phyloP scores from a whole-genome alignment of 2,797 vertebrate genomes.

The Acestrorhynchus altus region DNA sequence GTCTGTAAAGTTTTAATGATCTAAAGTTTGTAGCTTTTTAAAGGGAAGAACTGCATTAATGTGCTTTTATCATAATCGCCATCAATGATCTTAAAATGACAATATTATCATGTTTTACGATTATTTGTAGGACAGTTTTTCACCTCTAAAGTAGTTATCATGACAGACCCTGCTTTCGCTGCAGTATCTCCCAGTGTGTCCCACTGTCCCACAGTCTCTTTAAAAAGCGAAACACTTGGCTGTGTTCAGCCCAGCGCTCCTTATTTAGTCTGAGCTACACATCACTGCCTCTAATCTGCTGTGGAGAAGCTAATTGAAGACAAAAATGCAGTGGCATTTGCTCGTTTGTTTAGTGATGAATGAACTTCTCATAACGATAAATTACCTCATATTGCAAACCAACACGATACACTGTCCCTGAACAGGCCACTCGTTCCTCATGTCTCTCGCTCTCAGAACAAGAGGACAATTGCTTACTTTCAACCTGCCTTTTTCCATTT shows the following conservation, averaged over 20 bases:
- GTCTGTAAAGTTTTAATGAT: no score
- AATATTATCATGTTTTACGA: no score
- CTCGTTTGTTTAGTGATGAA: slow-evolving; percentile 27
- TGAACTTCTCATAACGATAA: slow-evolving; percentile 20
- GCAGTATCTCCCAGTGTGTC: no score
- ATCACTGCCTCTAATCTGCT: background rate
- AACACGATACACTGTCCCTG: slow-evolving; percentile 10
- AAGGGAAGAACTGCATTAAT: no score
- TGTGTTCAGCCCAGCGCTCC: background rate
- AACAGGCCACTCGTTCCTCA: background rate
- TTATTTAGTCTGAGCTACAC: background rate
- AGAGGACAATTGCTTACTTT: slow-evolving; percentile 11
- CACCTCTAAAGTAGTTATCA: no score
- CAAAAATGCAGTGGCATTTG: background rate
- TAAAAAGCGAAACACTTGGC: background rate
- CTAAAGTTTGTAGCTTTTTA: no score
- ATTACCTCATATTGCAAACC: slow-evolving; percentile 22
- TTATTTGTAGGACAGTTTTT: no score
- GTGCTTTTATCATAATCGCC: no score
- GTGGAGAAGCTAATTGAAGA: slow-evolving; percentile 6
- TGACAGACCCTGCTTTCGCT: no score
- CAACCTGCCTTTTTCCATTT: no score
- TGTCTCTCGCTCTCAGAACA: slow-evolving; percentile 3
- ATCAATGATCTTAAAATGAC: no score
- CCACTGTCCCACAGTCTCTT: no score